phyloP scores from a whole-genome alignment of 2,797 vertebrate species.

The Meda fulgida region DNA sequence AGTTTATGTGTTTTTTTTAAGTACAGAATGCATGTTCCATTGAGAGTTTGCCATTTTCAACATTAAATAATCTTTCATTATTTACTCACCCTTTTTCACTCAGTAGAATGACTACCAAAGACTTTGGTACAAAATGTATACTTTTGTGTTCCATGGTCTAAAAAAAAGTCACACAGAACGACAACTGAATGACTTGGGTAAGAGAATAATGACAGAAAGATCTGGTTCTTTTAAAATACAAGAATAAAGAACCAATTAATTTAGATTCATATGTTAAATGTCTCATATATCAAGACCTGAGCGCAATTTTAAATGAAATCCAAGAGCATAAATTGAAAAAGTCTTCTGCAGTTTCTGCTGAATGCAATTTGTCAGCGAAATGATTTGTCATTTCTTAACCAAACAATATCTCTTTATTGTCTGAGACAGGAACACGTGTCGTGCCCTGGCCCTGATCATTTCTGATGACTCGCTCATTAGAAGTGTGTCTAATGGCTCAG shows the following conservation, averaged over 20 bases:
- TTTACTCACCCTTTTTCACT: neutral
- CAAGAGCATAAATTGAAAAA: neutral
- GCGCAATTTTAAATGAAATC: neutral
- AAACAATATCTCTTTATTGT: slow-evolving; percentile 45
- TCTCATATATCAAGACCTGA: neutral
- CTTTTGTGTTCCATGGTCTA: neutral
- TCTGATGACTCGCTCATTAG: slow-evolving; percentile 46
- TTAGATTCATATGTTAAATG: neutral
- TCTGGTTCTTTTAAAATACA: neutral
- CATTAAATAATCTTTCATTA: neutral
- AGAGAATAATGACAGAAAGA: neutral
- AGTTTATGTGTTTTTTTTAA: neutral
- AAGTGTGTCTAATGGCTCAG: slow-evolving; percentile 38
- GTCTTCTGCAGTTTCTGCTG: neutral
- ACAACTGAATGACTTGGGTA: neutral
- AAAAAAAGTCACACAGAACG: neutral
- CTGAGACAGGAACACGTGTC: slow-evolving; percentile 36
- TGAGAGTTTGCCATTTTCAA: neutral
- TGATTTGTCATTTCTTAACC: slow-evolving; percentile 31
- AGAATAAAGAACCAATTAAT: neutral
- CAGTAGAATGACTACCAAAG: neutral
- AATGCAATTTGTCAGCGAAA: neutral
- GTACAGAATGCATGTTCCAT: neutral
- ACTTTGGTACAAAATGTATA: neutral
- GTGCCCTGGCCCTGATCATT: slow-evolving; percentile 27